Evolutionary conservation across 2,797 vertebrate genomes (phyloP), one percentile per base, ranked within the genome.

Genomic region (Thaleichthys pacificus): DNA sequence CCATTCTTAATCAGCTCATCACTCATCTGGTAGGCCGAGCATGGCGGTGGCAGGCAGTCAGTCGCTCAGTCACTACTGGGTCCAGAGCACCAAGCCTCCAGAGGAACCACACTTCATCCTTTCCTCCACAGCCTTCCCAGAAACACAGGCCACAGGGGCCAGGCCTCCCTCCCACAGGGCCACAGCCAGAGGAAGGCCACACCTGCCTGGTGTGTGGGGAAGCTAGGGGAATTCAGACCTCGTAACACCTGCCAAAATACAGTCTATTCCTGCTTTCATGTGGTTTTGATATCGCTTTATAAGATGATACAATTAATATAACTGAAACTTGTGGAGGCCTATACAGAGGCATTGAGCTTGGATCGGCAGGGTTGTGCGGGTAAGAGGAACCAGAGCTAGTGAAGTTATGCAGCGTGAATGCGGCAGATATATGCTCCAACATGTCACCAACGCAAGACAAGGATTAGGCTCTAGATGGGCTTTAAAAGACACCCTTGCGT

Each of bases 1-100:
- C 79, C 76, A 84, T 87, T 85, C 86, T 77, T 82, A 87, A 85
- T 78, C 83, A 83, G 75, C 79, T 86, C 86, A 76, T 89, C 88
- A 83, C 80, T 90, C 86, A 88, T 87, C 75, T 66, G 51, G 74
- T 82, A 79, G 84, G 84, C 61, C 61, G 69, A 76, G 73, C 61
- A 0, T 28, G 80, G 51, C 3, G 51, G 42, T 47, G 42, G 11
- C 42, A 47, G 42, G 42, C 42, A 47, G 51, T 51, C 49, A 51
- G 75, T 81, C 32, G 80, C 72, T 14, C 42, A 47, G 42, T 47
- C 42, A 8, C 42, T 47, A 8, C 42, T 47, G 14, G 35, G 57
- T 32, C 66, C 22, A 72, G 80, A 77, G 74, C 71, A 61, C 73
- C 2, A n/a, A 72, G 72, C 24, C 70, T 83, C 75, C 38, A 61